phyloP scores from a whole-genome alignment of 2,113 vertebrate species.

The Erythrocebus patas region DNA sequence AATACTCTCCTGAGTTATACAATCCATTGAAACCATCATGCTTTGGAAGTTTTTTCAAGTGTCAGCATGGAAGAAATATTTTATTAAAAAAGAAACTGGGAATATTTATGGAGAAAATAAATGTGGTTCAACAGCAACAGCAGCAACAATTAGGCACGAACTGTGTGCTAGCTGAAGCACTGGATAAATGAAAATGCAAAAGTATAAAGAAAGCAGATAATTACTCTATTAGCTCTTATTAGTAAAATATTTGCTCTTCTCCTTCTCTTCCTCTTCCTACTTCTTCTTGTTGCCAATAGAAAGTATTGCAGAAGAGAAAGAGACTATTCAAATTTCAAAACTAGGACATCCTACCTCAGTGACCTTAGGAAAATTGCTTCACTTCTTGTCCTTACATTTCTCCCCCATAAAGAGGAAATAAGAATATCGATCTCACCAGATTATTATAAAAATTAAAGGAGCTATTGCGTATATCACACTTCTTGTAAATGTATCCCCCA shows the following conservation, averaged over 20 bases:
- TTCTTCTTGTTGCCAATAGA: neutral
- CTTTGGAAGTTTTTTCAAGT: neutral
- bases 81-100: neutral
- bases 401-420: neutral
- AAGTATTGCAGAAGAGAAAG: neutral
- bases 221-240: neutral
- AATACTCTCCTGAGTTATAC: rapidly evolving
- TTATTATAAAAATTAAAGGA: neutral
- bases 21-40: neutral
- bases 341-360: neutral
- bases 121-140: neutral
- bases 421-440: neutral
- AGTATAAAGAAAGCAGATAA: neutral
- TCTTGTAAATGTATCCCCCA: rapidly evolving
- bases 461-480: rapidly evolving
- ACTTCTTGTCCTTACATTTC: neutral
- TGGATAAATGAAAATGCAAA: rapidly evolving
- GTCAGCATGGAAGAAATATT: neutral
- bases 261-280: too few species aligned
- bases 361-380: neutral
- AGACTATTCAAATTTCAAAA: neutral
- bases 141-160: neutral
- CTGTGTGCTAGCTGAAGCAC: rapidly evolving
- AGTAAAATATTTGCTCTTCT: neutral
- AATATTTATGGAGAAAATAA: neutral